These are phyloP conservation scores for Aphelenchoides besseyi DNA, from an alignment of 1,140 invertebrate genomes.

Conservation along the genomic window DNA sequence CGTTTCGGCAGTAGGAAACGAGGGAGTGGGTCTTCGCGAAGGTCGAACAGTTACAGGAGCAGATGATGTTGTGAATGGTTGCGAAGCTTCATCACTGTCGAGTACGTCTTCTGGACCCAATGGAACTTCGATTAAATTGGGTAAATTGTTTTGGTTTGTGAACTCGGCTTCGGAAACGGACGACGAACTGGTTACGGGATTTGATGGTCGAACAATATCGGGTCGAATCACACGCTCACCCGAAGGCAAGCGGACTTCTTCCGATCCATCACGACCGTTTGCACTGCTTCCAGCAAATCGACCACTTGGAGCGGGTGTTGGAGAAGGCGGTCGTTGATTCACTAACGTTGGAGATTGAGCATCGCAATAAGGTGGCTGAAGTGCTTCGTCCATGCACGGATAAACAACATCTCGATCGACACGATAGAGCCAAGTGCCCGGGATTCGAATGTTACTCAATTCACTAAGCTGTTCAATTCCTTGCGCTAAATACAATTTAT, in stretches of 20 bases:
- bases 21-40: not conserved
- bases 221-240: not conserved
- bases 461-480: constrained; percentile 55
- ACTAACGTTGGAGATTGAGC: constrained; percentile 51
- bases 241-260: not conserved
- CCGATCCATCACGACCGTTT: not conserved
- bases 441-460: constrained; percentile 55
- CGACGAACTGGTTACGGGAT: not conserved
- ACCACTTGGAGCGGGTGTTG: constrained; percentile 8
- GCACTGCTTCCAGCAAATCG: not conserved
- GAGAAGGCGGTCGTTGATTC: constrained; percentile 24
- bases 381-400: constrained; percentile 46
- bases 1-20: constrained; percentile 14
- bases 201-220: not conserved
- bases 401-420: constrained; percentile 43
- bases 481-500: no score
- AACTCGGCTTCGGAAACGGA: not conserved
- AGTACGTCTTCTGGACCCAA: not conserved
- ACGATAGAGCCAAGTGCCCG: constrained; percentile 60
- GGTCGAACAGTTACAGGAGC: not conserved
- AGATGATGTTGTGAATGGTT: not conserved
- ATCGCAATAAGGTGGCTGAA: constrained; percentile 57
- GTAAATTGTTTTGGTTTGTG: not conserved
- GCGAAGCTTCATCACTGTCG: not conserved
- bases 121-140: not conserved